These are phyloP conservation scores for Cyrtonyx montezumae DNA, from an alignment of 2,113 vertebrate genomes.

Conservation along the genomic window DNA sequence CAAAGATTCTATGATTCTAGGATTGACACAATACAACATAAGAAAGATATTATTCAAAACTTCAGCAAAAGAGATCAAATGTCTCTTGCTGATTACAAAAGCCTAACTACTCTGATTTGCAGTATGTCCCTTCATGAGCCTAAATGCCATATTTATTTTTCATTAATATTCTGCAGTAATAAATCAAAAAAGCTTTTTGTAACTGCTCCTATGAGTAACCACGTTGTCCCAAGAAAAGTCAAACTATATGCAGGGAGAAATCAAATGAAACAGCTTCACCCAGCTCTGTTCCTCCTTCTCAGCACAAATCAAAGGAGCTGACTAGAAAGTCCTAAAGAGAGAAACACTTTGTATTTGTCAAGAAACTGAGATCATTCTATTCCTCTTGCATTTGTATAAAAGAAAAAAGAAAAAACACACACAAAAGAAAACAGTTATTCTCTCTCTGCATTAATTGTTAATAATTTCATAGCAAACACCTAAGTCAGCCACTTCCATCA, in stretches of 20 bases:
- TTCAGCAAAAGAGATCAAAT: constrained; percentile 16
- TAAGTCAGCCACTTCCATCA: neutral
- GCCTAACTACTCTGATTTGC: neutral
- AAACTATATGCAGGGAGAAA: neutral
- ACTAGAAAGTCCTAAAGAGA: neutral
- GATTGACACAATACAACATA: neutral
- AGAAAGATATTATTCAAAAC: constrained; percentile 31
- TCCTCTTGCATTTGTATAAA: neutral
- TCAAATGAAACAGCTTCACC: neutral
- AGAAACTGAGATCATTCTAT: neutral
- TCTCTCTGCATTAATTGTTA: rapidly evolving
- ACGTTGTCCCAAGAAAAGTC: neutral
- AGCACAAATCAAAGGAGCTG: neutral
- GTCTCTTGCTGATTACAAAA: neutral
- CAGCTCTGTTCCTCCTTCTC: neutral
- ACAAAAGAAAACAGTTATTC: neutral
- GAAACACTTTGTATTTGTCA: neutral
- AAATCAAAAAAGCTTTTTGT: neutral
- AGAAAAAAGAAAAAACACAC: neutral
- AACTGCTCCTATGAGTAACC: neutral
- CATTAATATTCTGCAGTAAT: neutral
- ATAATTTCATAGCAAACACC: neutral
- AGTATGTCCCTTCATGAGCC: neutral
- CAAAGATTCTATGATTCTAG: no score
- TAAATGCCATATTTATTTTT: neutral